These are phyloP conservation scores for Cephus pygmeus DNA, from an alignment of 2,888 invertebrate genomes.

Conservation along the genomic window DNA sequence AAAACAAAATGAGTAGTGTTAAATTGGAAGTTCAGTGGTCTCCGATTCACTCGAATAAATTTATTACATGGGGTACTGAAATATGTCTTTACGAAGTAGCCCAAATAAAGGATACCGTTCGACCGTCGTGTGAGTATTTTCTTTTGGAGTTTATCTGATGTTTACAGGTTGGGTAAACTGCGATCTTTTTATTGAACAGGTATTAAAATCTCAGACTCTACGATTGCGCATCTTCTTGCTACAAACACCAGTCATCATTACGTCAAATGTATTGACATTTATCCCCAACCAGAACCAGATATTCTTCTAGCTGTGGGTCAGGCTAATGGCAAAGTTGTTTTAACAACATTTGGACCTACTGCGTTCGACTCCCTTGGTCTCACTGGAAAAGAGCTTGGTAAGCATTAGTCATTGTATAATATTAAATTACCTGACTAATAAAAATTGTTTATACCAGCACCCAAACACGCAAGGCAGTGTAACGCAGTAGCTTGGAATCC, in stretches of 20 bases:
- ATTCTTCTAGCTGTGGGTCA: constrained; percentile 88
- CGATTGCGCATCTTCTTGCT: constrained; percentile 77
- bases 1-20: constrained; percentile 68
- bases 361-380: constrained; percentile 76
- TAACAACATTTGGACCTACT: constrained; percentile 81
- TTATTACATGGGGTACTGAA: constrained; percentile 91
- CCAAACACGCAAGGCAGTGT: constrained; percentile 86
- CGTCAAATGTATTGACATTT: constrained; percentile 89
- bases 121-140: constrained; percentile 60
- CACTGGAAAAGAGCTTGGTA: constrained; percentile 83
- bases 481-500: constrained; percentile 91
- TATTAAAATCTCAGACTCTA: constrained; percentile 76
- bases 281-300: constrained; percentile 80
- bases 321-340: constrained; percentile 86
- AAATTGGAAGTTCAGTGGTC: constrained; percentile 90
- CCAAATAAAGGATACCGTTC: constrained; percentile 70
- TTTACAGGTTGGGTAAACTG: not conserved
- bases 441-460: constrained; percentile 69
- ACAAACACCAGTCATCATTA: constrained; percentile 81
- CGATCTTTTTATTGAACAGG: constrained; percentile 65
- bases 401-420: constrained; percentile 63
- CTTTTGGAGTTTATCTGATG: constrained; percentile 23
- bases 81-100: constrained; percentile 86
- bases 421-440: constrained; percentile 18
- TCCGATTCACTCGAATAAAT: constrained; percentile 81